Percentiles rank a stretch among this genome's conserved stretches.
Conservation (phyloP, 1,140 invertebrate species). For the Drosophila subpulchrella region DNA sequence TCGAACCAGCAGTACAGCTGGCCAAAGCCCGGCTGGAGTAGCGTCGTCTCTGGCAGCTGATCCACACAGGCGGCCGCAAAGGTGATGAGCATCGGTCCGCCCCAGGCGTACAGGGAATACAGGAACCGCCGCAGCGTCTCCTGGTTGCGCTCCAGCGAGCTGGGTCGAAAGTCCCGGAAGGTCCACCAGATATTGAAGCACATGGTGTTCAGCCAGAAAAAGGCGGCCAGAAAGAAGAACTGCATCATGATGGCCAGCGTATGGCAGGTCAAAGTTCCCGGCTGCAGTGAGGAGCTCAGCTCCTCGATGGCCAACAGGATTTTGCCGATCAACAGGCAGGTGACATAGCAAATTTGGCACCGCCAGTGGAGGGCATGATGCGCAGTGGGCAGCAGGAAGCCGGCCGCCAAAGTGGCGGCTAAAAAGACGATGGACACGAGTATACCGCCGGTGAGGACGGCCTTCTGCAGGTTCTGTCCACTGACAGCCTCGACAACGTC, state of each 20-base stretch:
- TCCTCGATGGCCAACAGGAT: constrained; percentile 89
- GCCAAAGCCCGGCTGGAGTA: constrained; percentile 90
- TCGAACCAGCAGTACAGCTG: constrained; percentile 92
- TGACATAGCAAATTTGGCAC: constrained; percentile 93
- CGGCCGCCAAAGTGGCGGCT: constrained; percentile 90
- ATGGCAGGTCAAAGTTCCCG: constrained; percentile 87
- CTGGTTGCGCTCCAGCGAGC: constrained; percentile 92
- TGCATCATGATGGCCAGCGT: constrained; percentile 93
- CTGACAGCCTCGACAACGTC: constrained; percentile 25
- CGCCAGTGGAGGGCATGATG: constrained; percentile 94
- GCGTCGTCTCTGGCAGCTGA: constrained; percentile 83
- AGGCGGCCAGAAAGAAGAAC: constrained; percentile 96
- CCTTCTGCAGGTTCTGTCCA: constrained; percentile 86
- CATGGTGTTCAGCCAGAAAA: constrained; percentile 98
- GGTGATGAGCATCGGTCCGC: constrained; percentile 90
- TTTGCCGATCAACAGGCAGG: constrained; percentile 91
- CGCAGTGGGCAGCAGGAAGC: constrained; percentile 90
- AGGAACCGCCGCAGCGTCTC: constrained; percentile 90
- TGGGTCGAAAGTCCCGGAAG: constrained; percentile 93
- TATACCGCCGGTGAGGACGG: constrained; percentile 90
- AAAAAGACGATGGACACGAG: constrained; percentile 91
- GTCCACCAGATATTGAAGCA: constrained; percentile 98
- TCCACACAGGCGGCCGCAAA: constrained; percentile 89
- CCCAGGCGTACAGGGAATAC: constrained; percentile 93
- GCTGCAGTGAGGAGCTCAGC: constrained; percentile 83